Evolutionary conservation across 2,797 vertebrate genomes (phyloP).

Genomic region (Lagocephalus sceleratus): DNA sequence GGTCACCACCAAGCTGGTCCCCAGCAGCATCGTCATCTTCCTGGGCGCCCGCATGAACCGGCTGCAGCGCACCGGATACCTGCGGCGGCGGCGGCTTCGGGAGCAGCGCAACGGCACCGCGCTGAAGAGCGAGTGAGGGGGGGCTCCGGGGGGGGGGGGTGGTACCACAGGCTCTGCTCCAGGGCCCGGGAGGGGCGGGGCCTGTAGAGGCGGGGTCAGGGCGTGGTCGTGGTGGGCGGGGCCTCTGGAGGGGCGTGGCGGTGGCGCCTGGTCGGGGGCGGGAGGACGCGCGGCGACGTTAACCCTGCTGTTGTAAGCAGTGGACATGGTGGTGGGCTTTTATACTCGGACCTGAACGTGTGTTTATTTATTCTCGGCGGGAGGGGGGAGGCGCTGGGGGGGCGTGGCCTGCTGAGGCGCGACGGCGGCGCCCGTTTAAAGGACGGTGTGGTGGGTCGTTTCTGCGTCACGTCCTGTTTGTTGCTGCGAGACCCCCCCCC

Average conservation of each 20-base stretch:
- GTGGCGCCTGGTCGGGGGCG: no score
- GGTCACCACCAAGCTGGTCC: slow-evolving; percentile 71
- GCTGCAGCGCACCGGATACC: slow-evolving; percentile 73
- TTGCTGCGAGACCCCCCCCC: no score
- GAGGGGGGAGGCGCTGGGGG: no score
- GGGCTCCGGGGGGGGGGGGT: no score
- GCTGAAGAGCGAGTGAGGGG: slow-evolving; percentile 55
- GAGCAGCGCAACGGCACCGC: slow-evolving; percentile 57
- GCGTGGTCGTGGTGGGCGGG: neutral
- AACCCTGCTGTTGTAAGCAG: slow-evolving; percentile 77
- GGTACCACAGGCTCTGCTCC: no score
- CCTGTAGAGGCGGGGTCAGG: no score
- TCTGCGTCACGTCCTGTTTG: no score
- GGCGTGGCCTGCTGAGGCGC: no score
- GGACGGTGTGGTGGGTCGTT: no score
- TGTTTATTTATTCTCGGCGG: slow-evolving; percentile 67
- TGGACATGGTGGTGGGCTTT: slow-evolving; percentile 61
- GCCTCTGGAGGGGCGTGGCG: no score
- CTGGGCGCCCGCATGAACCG: slow-evolving; percentile 69
- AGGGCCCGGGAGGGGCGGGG: no score
- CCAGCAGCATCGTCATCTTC: slow-evolving; percentile 71
- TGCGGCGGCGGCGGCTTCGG: slow-evolving; percentile 82
- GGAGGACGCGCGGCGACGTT: neutral
- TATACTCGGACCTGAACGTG: slow-evolving; percentile 25
- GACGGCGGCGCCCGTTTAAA: no score